Base-by-base conservation (phyloP, 2,113 vertebrate genomes). In the Xiphophorus maculatus region DNA sequence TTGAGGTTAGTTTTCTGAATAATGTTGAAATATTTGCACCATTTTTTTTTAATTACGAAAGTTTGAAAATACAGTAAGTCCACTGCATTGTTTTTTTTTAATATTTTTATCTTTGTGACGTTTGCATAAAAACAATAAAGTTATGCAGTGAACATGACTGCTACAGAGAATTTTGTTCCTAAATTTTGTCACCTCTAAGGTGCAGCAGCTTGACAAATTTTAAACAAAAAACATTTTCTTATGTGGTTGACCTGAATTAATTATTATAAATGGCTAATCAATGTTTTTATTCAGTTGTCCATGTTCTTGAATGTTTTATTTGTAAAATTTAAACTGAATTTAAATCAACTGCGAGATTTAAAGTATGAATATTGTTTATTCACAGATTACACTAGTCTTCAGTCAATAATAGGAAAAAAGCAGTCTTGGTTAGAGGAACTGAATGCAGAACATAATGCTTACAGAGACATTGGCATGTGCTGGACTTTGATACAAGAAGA, bases 281-380 rank as follows among this genome's bases (percentile, higher is more conserved):
- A 54, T 37, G 2, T 8, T 54, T 19, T 54, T 54, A 54, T 54
- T 51, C 48, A 19, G 14, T 25, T 51, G 0, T 25, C 7, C 5
- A 22, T 22, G 6, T 51, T 7, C 14, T 51, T 22, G 22, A 14
- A 27, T 37, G 25, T 61, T 27, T 2, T 27, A 51, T 77, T 66
- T 4, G 32, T 14, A 1, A 10, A 77, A 75, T 70, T 76, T 12
- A 82, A 80, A 42, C 40, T 42, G 14, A 14, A 42, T 33, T 79
- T 69, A 60, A 44, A 80, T 32, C 66, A 77, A 33, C 74, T 69
- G 68, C 66, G 66, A 70, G 60, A 75, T 85, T 76, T 90, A 73
- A 91, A 91, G 87, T 90, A 91, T 86, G 90, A 75, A 88, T 90
- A 4, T 79, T 79, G 79, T 92, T 89, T 92, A 92, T 93, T 92